Base-by-base conservation (phyloP, 2,888 invertebrate genomes). In the Margaritifera margaritifera region DNA sequence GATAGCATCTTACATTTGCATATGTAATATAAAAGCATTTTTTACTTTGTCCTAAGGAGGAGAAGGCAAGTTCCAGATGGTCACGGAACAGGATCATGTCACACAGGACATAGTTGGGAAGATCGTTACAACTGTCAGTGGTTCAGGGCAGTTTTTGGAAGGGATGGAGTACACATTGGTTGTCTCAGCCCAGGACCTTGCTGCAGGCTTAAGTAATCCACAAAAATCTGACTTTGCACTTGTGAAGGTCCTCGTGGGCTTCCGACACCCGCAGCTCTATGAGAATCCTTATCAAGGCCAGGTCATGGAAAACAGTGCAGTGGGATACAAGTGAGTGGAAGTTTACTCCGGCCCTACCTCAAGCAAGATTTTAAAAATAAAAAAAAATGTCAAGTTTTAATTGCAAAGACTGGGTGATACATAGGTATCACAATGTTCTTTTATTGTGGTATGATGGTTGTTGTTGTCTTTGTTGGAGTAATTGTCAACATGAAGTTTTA, bases 91-190 rank as follows among this genome's bases (percentile, higher is more conserved):
- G 31, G 82, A 82, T 19, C 72, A 80, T 8, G 77, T 78, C 2
- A 74, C 78, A 6, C 81, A 80, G n/a, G 77, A 75, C 54, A 74
- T 74, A 61, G 80, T 82, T n/a, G 82, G 81, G 18, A 77, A 77
- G 42, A 80, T 84, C 25, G 71, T 78, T 22, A 84, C 82, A 6
- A 78, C 77, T 1, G 76, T 72, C 53, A 78, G 75, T 54, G 82
- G 83, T 19, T 77, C 81, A 11, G 83, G 83, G 50, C 80, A 80
- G 62, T 84, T 79, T 71, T 61, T 68, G 19, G 64, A 73, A 86
- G 97, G 97, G 89, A 96, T 96, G 95, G 97, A 98, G 89, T 98
- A 97, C 90, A 97, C 97, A 66, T 92, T 98, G 74, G 97, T 97
- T 87, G 97, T 98, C 68, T 97, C 97, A 90, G 98, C 97, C 1